A percentile compares a stretch with the other conserved stretches of the same genome.
Evolutionary conservation across 2,888 invertebrate species (phyloP).

Genomic region (Anthrax anthrax): DNA sequence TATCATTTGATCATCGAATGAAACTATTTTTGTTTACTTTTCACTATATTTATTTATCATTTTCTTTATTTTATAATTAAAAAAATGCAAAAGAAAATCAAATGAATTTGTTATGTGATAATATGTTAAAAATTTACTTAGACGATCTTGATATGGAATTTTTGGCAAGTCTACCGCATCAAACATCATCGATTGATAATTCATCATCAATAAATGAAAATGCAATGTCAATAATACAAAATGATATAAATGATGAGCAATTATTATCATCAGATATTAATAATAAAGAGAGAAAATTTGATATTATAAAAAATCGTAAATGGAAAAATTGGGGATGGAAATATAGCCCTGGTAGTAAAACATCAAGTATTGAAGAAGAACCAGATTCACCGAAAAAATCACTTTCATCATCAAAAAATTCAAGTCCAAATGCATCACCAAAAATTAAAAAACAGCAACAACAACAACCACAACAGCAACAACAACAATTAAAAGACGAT

Average conservation of each 20-base stretch:
- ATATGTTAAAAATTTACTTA: conserved; percentile 8
- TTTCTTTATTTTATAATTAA: no score
- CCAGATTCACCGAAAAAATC: conserved; percentile 19
- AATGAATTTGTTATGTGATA: conserved; percentile 1
- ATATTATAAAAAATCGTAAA: conserved; percentile 15
- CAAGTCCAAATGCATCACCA: conserved; percentile 19
- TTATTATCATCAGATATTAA: conserved; percentile 1
- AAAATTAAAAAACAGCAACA: conserved; percentile 14
- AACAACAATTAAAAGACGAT: conserved; percentile 5
- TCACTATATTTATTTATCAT: no score
- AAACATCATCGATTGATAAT: conserved; percentile 11
- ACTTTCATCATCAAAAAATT: conserved; percentile 17
- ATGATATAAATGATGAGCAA: conserved; percentile 6
- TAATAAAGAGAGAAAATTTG: conserved; percentile 12
- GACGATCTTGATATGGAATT: conserved; percentile 23
- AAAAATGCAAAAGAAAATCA: no score
- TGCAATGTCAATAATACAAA: conserved; percentile 8
- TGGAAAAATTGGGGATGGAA: conserved; percentile 23
- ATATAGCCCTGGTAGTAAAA: conserved; percentile 20
- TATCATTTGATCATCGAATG: no score
- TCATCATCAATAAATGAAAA: conserved; percentile 5
- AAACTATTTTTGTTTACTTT: no score
- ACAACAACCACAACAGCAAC: conserved; percentile 3
- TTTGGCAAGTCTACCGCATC: conserved; percentile 18
- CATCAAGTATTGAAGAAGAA: conserved; percentile 21